Percentiles rank a stretch among this genome's conserved stretches.
These are phyloP conservation scores for Lota lota DNA, from an alignment of 2,113 vertebrate species.

Conservation along the genomic window DNA sequence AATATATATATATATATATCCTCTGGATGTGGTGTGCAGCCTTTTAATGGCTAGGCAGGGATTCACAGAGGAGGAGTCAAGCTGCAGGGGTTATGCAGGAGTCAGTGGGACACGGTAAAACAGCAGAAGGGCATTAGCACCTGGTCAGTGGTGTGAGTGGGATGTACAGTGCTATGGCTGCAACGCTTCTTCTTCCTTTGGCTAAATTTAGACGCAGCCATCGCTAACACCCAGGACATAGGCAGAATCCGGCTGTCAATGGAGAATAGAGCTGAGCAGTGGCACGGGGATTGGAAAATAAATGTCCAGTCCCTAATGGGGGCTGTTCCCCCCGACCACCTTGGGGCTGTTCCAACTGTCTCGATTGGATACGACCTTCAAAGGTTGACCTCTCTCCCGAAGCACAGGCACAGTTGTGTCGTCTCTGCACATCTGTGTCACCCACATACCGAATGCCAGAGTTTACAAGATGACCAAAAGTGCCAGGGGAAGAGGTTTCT, in stretches of 20 bases:
- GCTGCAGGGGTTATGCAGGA: conserved; percentile 16
- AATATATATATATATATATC: too few relatives aligned
- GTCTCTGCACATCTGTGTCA: conserved; percentile 17
- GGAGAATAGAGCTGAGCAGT: conserved; percentile 16
- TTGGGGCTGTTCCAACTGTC: background rate
- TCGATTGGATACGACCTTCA: conserved; percentile 13
- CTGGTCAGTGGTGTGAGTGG: conserved; percentile 24
- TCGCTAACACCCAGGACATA: conserved; percentile 21
- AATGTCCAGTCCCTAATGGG: conserved; percentile 23
- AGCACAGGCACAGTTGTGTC: conserved; percentile 6
- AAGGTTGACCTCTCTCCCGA: conserved; percentile 21
- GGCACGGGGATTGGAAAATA: conserved; percentile 18
- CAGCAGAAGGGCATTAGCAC: conserved; percentile 25
- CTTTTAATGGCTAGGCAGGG: too few relatives aligned
- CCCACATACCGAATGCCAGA: background rate
- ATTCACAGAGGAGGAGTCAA: background rate
- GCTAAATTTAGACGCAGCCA: conserved; percentile 42
- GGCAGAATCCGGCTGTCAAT: conserved; percentile 6
- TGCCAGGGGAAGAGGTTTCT: background rate
- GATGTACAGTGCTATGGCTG: conserved; percentile 27
- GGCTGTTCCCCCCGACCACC: conserved; percentile 14
- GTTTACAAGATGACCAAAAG: background rate
- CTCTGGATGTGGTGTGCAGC: too few relatives aligned
- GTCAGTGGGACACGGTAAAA: conserved; percentile 32
- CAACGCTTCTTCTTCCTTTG: conserved; percentile 17